Evolutionary conservation across 2,113 vertebrate genomes (phyloP).

Genomic region (Stigmatopora nigra): DNA sequence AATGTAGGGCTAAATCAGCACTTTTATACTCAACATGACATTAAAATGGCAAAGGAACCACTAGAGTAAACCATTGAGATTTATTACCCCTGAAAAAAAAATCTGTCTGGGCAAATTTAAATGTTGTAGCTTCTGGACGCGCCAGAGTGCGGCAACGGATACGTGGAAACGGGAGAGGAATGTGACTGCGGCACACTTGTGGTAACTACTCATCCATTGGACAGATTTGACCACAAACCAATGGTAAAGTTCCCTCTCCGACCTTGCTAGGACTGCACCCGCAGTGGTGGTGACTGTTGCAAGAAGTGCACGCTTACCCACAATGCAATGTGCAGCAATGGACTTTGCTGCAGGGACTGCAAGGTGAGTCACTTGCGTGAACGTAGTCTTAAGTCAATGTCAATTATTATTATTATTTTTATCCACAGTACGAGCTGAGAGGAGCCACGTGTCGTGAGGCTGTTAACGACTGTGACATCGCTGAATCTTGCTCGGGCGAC

Average conservation of each 20-base stretch:
- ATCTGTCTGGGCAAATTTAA: background rate
- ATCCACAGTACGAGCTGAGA: slow-evolving; percentile 81
- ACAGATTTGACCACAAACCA: background rate
- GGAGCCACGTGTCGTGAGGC: slow-evolving; percentile 82
- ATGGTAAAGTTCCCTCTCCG: slow-evolving; percentile 1
- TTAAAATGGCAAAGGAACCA: too few species aligned
- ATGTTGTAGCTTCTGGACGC: slow-evolving; percentile 79
- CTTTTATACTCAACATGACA: too few species aligned
- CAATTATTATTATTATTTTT: background rate
- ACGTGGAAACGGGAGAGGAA: slow-evolving; percentile 88
- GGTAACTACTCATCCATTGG: slow-evolving; percentile 65
- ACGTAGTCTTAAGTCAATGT: background rate
- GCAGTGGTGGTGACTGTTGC: slow-evolving; percentile 84
- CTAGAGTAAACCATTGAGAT: too few species aligned
- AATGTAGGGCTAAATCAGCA: too few species aligned
- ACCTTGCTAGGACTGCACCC: slow-evolving; percentile 77
- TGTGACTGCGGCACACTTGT: slow-evolving; percentile 88
- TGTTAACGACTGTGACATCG: slow-evolving; percentile 89
- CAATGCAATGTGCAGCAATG: slow-evolving; percentile 93
- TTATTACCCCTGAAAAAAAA: too few species aligned
- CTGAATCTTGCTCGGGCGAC: slow-evolving; percentile 87
- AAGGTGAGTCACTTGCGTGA: slow-evolving; percentile 68
- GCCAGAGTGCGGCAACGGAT: slow-evolving; percentile 91
- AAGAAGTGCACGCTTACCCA: slow-evolving; percentile 97
- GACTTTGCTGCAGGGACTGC: slow-evolving; percentile 89